A percentile compares a stretch with the other conserved stretches of the same genome.
phyloP scores from a whole-genome alignment of 2,113 vertebrate genomes.

The Abramis brama region DNA sequence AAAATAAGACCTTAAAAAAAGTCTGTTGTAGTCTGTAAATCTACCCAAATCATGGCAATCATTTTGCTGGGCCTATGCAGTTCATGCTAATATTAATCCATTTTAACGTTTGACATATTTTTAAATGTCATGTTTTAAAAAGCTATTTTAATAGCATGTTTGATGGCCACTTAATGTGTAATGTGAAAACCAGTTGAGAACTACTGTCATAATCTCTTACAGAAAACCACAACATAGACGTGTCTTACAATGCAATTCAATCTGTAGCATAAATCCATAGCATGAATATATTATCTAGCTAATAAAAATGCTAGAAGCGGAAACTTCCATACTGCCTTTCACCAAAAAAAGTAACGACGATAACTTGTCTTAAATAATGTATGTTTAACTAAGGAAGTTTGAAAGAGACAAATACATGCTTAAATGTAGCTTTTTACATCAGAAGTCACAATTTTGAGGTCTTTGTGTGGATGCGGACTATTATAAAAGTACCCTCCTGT shows the following conservation, averaged over 20 bases:
- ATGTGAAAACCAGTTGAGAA: conserved; percentile 3
- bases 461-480: neutral
- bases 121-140: neutral
- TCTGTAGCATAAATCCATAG: conserved; percentile 48
- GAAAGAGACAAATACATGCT: neutral
- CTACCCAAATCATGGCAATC: neutral
- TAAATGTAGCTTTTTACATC: conserved; percentile 39
- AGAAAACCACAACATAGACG: neutral
- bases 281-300: conserved; percentile 30
- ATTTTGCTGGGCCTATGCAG: neutral
- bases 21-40: neutral
- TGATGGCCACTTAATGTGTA: neutral
- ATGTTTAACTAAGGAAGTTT: neutral
- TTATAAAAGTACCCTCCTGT: neutral
- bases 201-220: neutral
- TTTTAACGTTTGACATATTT: neutral
- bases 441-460: neutral
- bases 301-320: neutral
- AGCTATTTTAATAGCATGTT: neutral
- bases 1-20: neutral
- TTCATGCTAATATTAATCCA: neutral
- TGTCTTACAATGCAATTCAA: conserved; percentile 19
- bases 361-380: neutral
- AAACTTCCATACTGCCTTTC: conserved; percentile 30
- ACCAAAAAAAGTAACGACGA: neutral